phyloP scores from a whole-genome alignment of 2,797 vertebrate species.

The Lacerta viridis region DNA sequence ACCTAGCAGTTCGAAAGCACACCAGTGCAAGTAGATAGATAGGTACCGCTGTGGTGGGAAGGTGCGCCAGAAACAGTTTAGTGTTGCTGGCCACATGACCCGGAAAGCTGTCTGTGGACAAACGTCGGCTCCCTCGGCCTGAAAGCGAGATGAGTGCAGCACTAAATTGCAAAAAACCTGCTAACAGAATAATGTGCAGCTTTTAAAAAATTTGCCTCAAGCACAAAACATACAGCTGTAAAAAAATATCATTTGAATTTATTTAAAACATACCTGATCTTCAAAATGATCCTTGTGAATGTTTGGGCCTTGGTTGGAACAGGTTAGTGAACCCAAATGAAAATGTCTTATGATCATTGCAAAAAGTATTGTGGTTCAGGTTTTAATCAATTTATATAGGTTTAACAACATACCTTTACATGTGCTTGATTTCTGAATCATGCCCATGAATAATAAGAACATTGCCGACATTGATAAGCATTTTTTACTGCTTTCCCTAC shows the following conservation, averaged over 20 bases:
- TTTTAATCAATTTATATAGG: background rate
- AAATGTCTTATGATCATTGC: background rate
- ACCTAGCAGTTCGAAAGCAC: too few species aligned
- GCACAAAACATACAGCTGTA: slow-evolving; percentile 42
- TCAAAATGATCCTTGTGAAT: slow-evolving; percentile 29
- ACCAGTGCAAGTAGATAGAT: too few species aligned
- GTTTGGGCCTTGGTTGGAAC: background rate
- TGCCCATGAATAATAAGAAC: too few species aligned
- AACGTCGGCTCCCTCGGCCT: too few species aligned
- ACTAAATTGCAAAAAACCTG: slow-evolving; percentile 74
- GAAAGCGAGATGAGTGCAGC: slow-evolving; percentile 4
- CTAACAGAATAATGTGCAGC: slow-evolving; percentile 74
- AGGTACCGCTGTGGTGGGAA: too few species aligned
- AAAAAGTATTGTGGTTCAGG: background rate
- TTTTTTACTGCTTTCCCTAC: background rate
- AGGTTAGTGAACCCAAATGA: background rate
- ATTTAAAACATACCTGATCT: slow-evolving; percentile 53
- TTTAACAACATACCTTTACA: background rate
- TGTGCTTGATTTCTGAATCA: background rate
- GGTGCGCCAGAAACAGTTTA: too few species aligned
- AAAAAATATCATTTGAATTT: slow-evolving; percentile 63
- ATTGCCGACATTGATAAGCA: background rate
- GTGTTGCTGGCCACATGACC: too few species aligned
- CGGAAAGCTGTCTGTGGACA: too few species aligned
- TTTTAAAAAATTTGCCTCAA: slow-evolving; percentile 69